These are phyloP conservation scores for Drosophila willistoni DNA, from an alignment of 1,140 invertebrate species.

Conservation along the genomic window DNA sequence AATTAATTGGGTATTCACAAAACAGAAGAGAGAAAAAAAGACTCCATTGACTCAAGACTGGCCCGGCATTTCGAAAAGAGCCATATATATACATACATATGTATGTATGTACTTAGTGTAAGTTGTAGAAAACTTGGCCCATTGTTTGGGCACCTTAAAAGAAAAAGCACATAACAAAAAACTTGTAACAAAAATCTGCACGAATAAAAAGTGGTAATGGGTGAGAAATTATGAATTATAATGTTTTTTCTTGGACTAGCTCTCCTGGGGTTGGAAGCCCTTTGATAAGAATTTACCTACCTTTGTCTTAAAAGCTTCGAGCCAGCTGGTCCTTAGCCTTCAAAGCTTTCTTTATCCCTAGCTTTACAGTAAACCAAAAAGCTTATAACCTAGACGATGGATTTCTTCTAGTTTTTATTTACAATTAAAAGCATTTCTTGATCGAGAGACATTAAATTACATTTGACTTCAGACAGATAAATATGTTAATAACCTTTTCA, in stretches of 20 bases:
- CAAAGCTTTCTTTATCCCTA: not conserved
- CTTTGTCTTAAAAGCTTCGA: conserved; percentile 1
- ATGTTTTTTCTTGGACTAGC: not conserved
- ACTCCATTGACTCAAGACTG: conserved; percentile 21
- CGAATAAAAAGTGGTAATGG: conserved; percentile 39
- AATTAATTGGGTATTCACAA: conserved; percentile 78
- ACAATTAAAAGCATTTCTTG: conserved; percentile 77
- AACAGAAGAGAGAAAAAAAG: conserved; percentile 7
- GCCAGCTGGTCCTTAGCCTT: not conserved
- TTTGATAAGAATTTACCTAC: not conserved
- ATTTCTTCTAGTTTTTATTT: conserved; percentile 60
- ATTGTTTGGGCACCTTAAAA: conserved; percentile 77
- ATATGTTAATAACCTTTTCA: conserved; percentile 54
- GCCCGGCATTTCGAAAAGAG: conserved; percentile 43
- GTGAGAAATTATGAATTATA: conserved; percentile 21
- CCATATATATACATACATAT: not conserved
- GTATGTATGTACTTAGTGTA: not conserved
- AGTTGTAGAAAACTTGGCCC: conserved; percentile 60
- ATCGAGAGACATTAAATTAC: conserved; percentile 65
- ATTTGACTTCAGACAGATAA: conserved; percentile 58
- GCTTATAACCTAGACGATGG: conserved; percentile 10
- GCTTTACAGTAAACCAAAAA: not conserved
- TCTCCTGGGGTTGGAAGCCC: not conserved
- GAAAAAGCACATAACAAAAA: conserved; percentile 59
- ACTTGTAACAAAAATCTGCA: conserved; percentile 31